Percentiles rank a stretch among this genome's conserved stretches.
These are phyloP conservation scores for Coracopsis vasa DNA, from an alignment of 2,113 vertebrate genomes.

Conservation along the genomic window DNA sequence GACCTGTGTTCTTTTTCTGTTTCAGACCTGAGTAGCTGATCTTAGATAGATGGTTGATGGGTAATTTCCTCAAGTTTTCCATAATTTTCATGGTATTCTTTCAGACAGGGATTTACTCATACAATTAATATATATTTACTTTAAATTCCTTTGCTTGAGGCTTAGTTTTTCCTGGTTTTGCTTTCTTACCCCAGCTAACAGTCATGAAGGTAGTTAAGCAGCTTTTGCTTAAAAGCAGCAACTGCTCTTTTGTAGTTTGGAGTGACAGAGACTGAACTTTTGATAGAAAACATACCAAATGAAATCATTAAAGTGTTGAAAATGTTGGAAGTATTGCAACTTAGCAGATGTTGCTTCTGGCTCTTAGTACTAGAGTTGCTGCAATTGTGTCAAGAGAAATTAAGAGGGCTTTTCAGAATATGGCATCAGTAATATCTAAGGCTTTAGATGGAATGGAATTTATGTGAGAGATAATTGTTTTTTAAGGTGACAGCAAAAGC, in stretches of 20 bases:
- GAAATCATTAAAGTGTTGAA: background rate
- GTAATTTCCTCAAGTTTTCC: background rate
- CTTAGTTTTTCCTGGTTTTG: background rate
- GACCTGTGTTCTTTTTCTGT: background rate
- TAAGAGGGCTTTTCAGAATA: background rate
- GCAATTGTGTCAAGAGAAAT: background rate
- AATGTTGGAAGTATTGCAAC: background rate
- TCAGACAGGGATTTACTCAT: background rate
- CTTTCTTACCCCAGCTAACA: background rate
- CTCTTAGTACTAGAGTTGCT: background rate
- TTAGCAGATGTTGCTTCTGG: background rate
- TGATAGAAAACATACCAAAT: background rate
- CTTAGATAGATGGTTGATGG: background rate
- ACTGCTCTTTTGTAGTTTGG: background rate
- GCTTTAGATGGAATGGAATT: background rate
- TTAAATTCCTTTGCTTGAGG: background rate
- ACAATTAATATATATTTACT: background rate
- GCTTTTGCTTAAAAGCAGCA: background rate
- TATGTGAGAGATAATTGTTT: background rate
- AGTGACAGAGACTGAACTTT: background rate
- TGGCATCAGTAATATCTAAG: background rate
- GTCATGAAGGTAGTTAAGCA: background rate
- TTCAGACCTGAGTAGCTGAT: background rate
- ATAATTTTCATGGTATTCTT: background rate
- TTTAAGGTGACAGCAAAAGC: conserved; percentile 15